Conservation (phyloP, 2,888 invertebrate species). For the Dorcus parallelipipedus region DNA sequence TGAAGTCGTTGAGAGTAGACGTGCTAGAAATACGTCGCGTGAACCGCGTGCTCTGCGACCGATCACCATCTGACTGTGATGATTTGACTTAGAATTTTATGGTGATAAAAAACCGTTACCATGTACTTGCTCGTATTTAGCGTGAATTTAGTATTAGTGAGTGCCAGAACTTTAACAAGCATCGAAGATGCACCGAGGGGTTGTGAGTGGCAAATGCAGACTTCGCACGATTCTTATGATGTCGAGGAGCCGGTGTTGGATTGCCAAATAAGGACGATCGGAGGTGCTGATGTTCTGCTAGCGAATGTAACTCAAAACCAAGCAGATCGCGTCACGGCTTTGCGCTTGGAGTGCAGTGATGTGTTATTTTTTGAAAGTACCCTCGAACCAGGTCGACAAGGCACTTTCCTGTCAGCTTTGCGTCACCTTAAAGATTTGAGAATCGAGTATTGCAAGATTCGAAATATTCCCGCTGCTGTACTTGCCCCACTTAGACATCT, state of each 20-base stretch:
- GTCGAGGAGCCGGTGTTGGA: constrained; percentile 57
- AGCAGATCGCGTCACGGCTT: constrained; percentile 64
- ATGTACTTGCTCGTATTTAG: constrained; percentile 22
- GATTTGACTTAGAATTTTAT: constrained; percentile 3
- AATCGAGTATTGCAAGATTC: constrained; percentile 75
- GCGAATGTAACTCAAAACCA: constrained; percentile 67
- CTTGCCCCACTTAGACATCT: constrained; percentile 66
- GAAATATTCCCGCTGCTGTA: constrained; percentile 68
- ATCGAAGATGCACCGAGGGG: constrained; percentile 66
- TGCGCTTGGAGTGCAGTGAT: constrained; percentile 71
- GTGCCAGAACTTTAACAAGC: constrained; percentile 41
- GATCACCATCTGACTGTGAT: neutral
- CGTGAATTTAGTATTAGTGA: constrained; percentile 25
- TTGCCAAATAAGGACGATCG: constrained; percentile 71
- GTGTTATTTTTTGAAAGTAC: constrained; percentile 72
- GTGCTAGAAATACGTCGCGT: constrained; percentile 7
- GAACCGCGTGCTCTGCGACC: neutral
- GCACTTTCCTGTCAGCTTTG: constrained; percentile 59
- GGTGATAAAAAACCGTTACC: constrained; percentile 4
- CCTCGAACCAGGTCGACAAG: constrained; percentile 52
- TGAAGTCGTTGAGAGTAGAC: constrained; percentile 11
- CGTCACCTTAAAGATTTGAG: constrained; percentile 64
- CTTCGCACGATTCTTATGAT: constrained; percentile 55
- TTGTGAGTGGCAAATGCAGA: constrained; percentile 67
- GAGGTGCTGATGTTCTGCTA: constrained; percentile 64